Evolutionary conservation across 2,888 invertebrate genomes (phyloP).

Genomic region (Cephus spinipes): DNA sequence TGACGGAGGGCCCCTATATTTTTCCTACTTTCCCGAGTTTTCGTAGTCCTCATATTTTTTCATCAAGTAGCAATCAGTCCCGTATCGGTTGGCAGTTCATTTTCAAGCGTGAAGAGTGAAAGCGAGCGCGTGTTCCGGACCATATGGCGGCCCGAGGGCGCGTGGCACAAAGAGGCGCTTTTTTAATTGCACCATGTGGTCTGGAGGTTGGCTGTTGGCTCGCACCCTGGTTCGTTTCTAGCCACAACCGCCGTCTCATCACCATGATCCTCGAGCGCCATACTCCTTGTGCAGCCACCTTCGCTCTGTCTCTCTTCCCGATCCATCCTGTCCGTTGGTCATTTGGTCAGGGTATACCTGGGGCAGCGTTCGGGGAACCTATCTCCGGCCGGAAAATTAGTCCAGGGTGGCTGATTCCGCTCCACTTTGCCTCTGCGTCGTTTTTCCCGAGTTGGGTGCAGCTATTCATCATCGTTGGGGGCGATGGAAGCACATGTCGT

Average conservation of each 20-base stretch:
- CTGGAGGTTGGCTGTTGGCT: conserved; percentile 21
- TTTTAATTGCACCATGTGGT: conserved; percentile 65
- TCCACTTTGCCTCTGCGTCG: conserved; percentile 1
- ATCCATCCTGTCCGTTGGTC: background rate
- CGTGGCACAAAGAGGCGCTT: conserved; percentile 52
- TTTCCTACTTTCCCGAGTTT: background rate
- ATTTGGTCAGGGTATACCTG: background rate
- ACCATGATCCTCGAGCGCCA: background rate
- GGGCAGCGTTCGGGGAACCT: conserved; percentile 2
- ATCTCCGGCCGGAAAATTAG: background rate
- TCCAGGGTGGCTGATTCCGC: background rate
- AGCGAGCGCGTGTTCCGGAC: conserved; percentile 24
- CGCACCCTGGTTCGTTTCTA: conserved; percentile 45
- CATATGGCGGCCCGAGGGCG: conserved; percentile 56
- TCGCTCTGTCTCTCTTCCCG: background rate
- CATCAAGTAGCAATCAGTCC: conserved; percentile 14
- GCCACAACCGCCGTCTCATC: conserved; percentile 53
- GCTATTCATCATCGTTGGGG: conserved; percentile 21
- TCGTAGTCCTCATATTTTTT: background rate
- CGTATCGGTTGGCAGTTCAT: conserved; percentile 24
- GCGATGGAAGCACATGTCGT: conserved; percentile 49
- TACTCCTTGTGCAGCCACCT: background rate
- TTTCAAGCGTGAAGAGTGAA: conserved; percentile 7
- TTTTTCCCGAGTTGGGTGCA: conserved; percentile 6
- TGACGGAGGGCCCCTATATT: background rate